Conservation (phyloP, 2,797 vertebrate genomes). For the Premnoplex brunnescens region DNA sequence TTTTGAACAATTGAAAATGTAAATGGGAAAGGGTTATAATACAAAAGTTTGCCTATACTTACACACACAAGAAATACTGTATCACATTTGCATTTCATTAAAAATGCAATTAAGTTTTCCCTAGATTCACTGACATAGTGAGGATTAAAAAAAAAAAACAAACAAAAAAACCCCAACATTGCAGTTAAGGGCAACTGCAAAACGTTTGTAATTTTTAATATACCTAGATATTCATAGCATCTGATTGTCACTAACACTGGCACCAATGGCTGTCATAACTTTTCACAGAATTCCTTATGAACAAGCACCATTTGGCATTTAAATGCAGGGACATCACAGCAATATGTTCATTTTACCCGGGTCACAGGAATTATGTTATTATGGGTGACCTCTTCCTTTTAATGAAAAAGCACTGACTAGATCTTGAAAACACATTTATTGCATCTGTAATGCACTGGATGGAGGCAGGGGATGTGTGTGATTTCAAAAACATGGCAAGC, state of each 20-base stretch:
- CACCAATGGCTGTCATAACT: background rate
- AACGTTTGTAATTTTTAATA: background rate
- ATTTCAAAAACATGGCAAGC: background rate
- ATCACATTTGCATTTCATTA: background rate
- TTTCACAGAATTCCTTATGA: background rate
- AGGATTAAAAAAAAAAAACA: background rate
- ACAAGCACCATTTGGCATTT: background rate
- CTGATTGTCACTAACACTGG: background rate
- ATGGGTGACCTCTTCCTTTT: background rate
- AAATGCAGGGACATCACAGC: background rate
- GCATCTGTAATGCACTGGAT: background rate
- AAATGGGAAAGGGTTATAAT: background rate
- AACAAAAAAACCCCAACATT: background rate
- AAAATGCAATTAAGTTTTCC: background rate
- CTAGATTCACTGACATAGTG: background rate
- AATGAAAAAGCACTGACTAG: background rate
- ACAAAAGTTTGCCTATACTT: background rate
- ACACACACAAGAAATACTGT: background rate
- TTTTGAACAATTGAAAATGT: background rate
- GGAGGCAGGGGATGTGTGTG: rapidly evolving
- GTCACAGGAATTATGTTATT: background rate
- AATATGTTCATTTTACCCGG: background rate
- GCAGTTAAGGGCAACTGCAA: background rate
- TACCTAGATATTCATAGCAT: background rate
- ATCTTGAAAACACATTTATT: background rate